Percentiles rank a stretch among this genome's conserved stretches.
These are phyloP conservation scores for Antedon bifida DNA, from an alignment of 35 echinoderm and acorn worm species.

Conservation along the genomic window DNA sequence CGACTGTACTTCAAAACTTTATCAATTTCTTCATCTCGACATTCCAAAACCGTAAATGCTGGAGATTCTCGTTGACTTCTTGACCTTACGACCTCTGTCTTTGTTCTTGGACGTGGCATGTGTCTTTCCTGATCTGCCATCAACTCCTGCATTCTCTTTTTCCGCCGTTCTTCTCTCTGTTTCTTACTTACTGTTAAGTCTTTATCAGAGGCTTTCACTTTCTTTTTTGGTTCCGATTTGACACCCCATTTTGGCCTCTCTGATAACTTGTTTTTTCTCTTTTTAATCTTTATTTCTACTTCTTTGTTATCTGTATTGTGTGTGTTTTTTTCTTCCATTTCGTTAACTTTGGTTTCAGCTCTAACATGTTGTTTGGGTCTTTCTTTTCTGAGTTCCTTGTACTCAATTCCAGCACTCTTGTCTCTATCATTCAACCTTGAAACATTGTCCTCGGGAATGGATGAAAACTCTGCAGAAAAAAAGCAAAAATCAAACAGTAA, in stretches of 20 bases:
- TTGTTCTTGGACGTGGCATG: background rate
- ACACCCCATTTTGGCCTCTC: background rate
- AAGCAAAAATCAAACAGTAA: background rate
- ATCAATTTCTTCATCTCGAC: background rate
- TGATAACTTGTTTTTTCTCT: background rate
- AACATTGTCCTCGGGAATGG: background rate
- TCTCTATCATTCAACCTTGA: background rate
- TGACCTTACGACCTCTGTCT: background rate
- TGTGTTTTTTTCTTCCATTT: background rate
- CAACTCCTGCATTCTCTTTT: background rate
- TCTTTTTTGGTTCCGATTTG: background rate
- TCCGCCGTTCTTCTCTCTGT: background rate
- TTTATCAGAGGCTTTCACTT: background rate
- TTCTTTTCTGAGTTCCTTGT: background rate
- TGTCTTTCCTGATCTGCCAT: background rate
- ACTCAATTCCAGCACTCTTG: background rate
- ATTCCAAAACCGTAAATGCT: background rate
- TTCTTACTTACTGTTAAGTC: background rate
- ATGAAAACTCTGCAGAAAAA: background rate
- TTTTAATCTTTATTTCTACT: background rate
- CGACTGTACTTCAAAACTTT: background rate
- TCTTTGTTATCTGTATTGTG: background rate
- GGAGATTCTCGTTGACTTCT: background rate
- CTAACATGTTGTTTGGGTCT: background rate
- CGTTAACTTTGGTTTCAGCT: background rate